A percentile compares a stretch with the other conserved stretches of the same genome.
Conservation (phyloP, 2,113 vertebrate species). For the Daubentonia madagascariensis region DNA sequence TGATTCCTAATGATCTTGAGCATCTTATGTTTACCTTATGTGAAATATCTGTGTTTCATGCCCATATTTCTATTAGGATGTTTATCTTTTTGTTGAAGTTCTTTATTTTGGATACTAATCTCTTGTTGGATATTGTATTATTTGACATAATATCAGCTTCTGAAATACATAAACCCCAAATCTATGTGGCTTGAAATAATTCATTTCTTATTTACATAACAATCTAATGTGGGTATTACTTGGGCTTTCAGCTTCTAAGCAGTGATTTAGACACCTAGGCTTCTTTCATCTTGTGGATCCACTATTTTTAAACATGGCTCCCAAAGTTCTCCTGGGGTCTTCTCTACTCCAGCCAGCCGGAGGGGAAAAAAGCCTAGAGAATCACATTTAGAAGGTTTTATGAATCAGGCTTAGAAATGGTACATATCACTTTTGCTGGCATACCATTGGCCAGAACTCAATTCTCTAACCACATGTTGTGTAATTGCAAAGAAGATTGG, state of each 20-base stretch:
- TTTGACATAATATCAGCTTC: background rate
- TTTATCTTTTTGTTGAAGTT: slow-evolving; percentile 19
- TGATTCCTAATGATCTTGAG: slow-evolving; percentile 2
- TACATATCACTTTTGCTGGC: background rate
- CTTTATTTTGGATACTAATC: background rate
- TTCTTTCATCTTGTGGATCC: background rate
- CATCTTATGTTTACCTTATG: background rate
- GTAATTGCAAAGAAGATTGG: background rate
- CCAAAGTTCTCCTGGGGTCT: background rate
- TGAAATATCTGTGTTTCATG: background rate
- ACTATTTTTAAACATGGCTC: background rate
- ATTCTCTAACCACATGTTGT: background rate
- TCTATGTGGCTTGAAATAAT: background rate
- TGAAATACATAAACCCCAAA: background rate
- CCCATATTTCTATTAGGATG: background rate
- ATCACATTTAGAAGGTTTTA: background rate
- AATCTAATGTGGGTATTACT: background rate
- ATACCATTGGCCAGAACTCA: background rate
- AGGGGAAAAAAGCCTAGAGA: background rate
- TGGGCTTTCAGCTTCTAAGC: background rate
- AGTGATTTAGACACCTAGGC: background rate
- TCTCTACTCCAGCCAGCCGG: background rate
- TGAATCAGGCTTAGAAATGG: background rate
- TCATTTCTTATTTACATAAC: background rate
- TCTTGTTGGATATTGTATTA: background rate